Conservation (phyloP, 2,797 vertebrate genomes). For the Chaetophractus vellerosus region DNA sequence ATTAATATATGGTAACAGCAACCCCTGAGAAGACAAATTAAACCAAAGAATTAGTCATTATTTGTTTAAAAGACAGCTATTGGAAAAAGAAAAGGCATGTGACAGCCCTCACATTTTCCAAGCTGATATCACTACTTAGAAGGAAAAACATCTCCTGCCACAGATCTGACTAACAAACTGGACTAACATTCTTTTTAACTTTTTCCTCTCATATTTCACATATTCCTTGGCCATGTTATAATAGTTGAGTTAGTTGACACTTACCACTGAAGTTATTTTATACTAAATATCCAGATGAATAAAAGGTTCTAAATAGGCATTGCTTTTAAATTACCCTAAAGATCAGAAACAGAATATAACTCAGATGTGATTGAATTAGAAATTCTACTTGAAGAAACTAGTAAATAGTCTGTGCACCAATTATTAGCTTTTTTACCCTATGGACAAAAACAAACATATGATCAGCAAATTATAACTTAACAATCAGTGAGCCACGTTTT, state of each 20-base stretch:
- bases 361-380: conserved; percentile 30
- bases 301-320: conserved; percentile 29
- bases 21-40: background rate
- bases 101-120: background rate
- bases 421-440: background rate
- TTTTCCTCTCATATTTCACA: background rate
- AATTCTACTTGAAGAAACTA: background rate
- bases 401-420: background rate
- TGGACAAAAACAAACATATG: background rate
- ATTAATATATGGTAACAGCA: background rate
- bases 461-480: background rate
- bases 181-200: background rate
- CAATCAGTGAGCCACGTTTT: background rate
- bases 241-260: background rate
- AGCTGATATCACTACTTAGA: background rate
- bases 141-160: background rate
- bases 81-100: background rate
- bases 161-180: background rate
- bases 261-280: background rate
- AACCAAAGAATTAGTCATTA: background rate
- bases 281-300: background rate
- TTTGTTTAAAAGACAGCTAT: background rate
- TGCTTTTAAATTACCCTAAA: conserved; percentile 45
- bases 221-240: background rate
- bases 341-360: background rate